phyloP scores from a whole-genome alignment of 2,113 vertebrate genomes.

The Lates calcarifer region DNA sequence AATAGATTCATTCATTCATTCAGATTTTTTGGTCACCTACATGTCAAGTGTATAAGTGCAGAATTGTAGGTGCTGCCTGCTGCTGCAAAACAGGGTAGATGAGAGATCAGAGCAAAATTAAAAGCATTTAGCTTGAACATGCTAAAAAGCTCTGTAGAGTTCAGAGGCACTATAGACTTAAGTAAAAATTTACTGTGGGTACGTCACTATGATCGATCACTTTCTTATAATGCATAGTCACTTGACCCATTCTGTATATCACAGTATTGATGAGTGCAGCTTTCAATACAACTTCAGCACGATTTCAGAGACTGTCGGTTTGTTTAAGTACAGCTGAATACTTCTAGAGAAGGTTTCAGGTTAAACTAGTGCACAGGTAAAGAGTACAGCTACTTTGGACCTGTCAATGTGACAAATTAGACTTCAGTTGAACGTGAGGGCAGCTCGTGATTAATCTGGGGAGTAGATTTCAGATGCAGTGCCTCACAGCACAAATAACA shows the following conservation, averaged over 20 bases:
- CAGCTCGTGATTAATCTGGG: constrained; percentile 53
- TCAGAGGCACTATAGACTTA: neutral
- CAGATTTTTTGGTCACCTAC: too few relatives aligned
- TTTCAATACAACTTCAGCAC: neutral
- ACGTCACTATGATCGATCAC: neutral
- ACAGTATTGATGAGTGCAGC: neutral
- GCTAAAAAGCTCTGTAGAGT: neutral
- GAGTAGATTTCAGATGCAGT: constrained; percentile 62
- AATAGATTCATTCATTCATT: too few relatives aligned
- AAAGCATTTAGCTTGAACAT: constrained; percentile 2
- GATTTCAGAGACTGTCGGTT: neutral
- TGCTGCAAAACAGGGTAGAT: neutral
- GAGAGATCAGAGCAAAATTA: neutral
- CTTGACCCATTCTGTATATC: neutral
- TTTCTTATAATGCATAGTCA: neutral
- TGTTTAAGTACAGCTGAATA: neutral
- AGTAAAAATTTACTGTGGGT: neutral
- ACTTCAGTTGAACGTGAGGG: constrained; percentile 29
- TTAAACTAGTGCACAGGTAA: neutral
- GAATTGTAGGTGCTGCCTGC: neutral
- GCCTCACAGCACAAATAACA: constrained; percentile 55
- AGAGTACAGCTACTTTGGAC: neutral
- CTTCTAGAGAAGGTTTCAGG: neutral
- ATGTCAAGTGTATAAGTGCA: too few relatives aligned
- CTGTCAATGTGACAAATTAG: constrained; percentile 46